A percentile compares a stretch with the other conserved stretches of the same genome.
These are phyloP conservation scores for Lutjanus campechanus DNA, from an alignment of 2,797 vertebrate genomes.

Conservation along the genomic window DNA sequence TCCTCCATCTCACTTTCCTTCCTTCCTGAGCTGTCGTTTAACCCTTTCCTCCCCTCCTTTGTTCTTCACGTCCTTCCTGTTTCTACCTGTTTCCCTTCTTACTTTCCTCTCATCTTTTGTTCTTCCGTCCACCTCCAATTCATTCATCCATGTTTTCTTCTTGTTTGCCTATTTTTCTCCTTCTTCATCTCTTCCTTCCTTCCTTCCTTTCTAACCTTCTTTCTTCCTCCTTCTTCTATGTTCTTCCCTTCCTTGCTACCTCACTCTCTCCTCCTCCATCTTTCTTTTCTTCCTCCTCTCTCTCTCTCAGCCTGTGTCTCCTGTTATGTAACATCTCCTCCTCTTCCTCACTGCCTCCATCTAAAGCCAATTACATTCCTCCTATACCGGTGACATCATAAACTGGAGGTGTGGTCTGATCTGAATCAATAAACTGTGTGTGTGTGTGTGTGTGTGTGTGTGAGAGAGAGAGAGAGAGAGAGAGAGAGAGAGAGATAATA, in stretches of 20 bases:
- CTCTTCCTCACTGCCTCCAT: neutral
- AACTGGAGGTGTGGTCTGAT: neutral
- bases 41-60: neutral
- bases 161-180: neutral
- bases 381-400: constrained; percentile 31
- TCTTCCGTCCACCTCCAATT: neutral
- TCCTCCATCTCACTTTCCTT: neutral
- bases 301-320: neutral
- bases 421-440: constrained; percentile 27
- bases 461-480: too few relatives aligned
- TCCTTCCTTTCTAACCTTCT: neutral
- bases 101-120: neutral
- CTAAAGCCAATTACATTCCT: constrained; percentile 28
- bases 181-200: neutral
- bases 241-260: neutral
- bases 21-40: neutral
- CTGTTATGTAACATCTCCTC: constrained; percentile 36
- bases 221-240: neutral
- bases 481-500: too few relatives aligned
- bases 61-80: neutral
- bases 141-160: neutral
- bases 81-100: neutral
- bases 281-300: neutral
- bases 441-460: neutral
- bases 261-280: neutral